Conservation (phyloP, 2,797 vertebrate genomes). For the Poeciliopsis paucimaculata region DNA sequence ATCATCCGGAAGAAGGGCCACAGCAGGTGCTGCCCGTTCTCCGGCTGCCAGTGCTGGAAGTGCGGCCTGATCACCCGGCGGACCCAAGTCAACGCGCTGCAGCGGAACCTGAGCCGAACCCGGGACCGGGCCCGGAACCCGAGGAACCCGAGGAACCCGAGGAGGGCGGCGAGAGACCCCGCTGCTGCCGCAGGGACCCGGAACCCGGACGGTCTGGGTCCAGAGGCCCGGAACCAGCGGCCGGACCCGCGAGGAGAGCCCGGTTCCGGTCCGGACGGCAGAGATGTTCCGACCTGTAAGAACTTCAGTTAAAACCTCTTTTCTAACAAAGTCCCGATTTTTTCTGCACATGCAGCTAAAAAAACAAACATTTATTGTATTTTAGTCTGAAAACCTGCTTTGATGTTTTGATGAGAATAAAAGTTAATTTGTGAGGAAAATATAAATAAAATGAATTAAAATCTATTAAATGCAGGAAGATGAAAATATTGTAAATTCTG, state of each 20-base stretch:
- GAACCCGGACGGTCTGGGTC: background rate
- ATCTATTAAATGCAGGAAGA: background rate
- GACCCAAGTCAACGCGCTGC: slow-evolving; percentile 33
- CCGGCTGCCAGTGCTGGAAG: slow-evolving; percentile 35
- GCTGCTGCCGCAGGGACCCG: background rate
- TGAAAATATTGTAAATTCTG: background rate
- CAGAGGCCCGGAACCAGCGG: background rate
- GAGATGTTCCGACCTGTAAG: background rate
- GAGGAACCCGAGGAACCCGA: background rate
- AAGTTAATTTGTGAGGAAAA: no score
- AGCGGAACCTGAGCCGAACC: slow-evolving; percentile 36
- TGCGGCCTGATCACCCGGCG: slow-evolving; percentile 28
- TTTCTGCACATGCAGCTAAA: background rate
- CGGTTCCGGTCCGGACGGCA: background rate
- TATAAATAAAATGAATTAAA: no score
- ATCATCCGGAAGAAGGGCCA: slow-evolving; percentile 70
- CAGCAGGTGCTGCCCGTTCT: slow-evolving; percentile 11
- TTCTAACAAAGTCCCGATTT: background rate
- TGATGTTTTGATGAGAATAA: no score
- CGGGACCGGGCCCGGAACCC: background rate
- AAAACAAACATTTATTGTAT: background rate
- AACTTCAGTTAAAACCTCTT: background rate
- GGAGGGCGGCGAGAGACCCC: no score
- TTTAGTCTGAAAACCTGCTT: no score
- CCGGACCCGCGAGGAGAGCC: background rate